These are phyloP conservation scores for Montifringilla adamsi DNA, from an alignment of 2,113 vertebrate genomes.

Conservation along the genomic window DNA sequence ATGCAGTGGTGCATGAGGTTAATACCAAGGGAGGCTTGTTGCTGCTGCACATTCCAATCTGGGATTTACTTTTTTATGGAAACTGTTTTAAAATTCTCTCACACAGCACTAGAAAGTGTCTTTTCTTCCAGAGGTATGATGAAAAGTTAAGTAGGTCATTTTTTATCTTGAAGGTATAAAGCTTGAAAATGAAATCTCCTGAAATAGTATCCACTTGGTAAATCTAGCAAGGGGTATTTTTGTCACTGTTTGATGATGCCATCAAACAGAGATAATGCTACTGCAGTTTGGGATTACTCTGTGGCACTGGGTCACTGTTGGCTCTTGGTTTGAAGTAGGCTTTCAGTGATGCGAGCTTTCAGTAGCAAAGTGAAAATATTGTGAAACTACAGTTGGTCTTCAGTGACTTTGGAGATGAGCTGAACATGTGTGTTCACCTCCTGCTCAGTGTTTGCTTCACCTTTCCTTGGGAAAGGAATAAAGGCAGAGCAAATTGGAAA, in stretches of 20 bases:
- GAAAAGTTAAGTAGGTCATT: slow-evolving; percentile 17
- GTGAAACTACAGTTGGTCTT: background rate
- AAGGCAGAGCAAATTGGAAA: background rate
- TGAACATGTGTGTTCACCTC: background rate
- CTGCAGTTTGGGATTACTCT: background rate
- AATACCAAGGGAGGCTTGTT: background rate
- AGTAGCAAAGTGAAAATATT: background rate
- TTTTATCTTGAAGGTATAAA: background rate
- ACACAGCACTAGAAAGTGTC: background rate
- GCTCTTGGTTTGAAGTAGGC: background rate
- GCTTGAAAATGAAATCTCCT: background rate
- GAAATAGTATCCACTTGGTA: background rate
- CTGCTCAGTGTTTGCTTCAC: background rate
- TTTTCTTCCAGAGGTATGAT: background rate
- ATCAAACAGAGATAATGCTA: background rate
- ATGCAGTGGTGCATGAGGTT: background rate
- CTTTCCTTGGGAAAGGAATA: background rate
- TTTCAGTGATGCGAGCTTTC: background rate
- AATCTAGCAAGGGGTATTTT: background rate
- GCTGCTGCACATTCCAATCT: background rate
- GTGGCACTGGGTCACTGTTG: background rate
- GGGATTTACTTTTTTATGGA: background rate
- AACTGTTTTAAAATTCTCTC: background rate
- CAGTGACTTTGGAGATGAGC: background rate
- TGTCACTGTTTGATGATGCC: background rate